These are phyloP conservation scores for Osmerus mordax DNA, from an alignment of 2,113 vertebrate species.

Conservation along the genomic window DNA sequence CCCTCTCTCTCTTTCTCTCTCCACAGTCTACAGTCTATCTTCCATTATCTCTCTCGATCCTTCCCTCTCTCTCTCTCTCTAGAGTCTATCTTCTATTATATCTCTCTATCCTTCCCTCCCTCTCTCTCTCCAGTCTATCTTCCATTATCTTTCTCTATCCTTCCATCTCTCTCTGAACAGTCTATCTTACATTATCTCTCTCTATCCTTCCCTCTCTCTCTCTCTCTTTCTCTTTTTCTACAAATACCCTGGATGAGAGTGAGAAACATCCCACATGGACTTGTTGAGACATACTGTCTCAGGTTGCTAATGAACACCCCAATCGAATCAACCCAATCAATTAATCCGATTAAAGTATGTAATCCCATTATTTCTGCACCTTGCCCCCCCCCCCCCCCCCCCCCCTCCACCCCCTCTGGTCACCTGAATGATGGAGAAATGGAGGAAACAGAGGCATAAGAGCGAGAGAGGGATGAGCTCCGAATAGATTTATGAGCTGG, in stretches of 20 bases:
- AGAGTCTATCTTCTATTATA: too few species aligned
- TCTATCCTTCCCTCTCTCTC: too few species aligned
- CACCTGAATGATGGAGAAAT: background rate
- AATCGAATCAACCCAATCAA: slow-evolving; percentile 39
- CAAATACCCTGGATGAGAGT: background rate
- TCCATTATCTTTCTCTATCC: too few species aligned
- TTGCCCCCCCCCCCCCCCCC: background rate
- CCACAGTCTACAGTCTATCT: too few species aligned
- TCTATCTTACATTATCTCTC: too few species aligned
- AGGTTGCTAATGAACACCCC: slow-evolving; percentile 10
- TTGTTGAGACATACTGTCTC: background rate
- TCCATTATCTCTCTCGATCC: too few species aligned
- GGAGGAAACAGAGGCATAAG: background rate
- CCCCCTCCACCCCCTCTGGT: background rate
- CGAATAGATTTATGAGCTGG: slow-evolving; percentile 1
- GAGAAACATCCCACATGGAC: background rate
- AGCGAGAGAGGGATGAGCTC: background rate
- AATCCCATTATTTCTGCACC: slow-evolving; percentile 24
- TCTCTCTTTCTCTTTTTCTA: too few species aligned
- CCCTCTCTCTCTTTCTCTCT: too few species aligned
- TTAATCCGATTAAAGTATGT: slow-evolving; percentile 25
- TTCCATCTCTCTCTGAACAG: too few species aligned
- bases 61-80: too few species aligned
- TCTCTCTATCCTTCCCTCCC: too few species aligned
- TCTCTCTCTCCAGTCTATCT: too few species aligned